Conservation (phyloP, 2,888 invertebrate species). For the Hirtodrosophila confusa region DNA sequence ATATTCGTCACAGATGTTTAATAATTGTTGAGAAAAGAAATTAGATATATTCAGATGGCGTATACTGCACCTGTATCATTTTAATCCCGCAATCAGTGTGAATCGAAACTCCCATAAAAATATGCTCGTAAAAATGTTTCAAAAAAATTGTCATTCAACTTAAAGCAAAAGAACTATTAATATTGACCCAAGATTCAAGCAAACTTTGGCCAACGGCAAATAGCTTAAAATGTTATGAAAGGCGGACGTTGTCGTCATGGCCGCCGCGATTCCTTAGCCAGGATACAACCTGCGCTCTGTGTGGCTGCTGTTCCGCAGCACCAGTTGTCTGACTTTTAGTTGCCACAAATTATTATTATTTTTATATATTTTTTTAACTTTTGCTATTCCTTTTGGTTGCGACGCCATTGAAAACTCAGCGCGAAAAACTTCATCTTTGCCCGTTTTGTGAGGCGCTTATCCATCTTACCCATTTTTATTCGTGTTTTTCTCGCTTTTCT, state of each 20-base stretch:
- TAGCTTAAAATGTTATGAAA: conserved; percentile 43
- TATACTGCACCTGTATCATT: background rate
- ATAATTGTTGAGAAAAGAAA: too few relatives aligned
- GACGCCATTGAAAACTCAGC: conserved; percentile 26
- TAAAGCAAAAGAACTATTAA: conserved; percentile 28
- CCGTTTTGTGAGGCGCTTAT: conserved; percentile 69
- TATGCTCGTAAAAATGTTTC: conserved; percentile 19
- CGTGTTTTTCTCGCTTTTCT: conserved; percentile 60
- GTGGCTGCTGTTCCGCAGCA: conserved; percentile 16
- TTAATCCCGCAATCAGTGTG: conserved; percentile 16
- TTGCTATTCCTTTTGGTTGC: conserved; percentile 34
- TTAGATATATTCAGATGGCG: too few relatives aligned
- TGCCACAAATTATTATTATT: conserved; percentile 23
- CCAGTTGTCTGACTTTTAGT: conserved; percentile 49
- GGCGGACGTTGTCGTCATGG: conserved; percentile 26
- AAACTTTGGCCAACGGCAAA: conserved; percentile 30
- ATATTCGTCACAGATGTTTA: too few relatives aligned
- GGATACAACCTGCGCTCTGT: conserved; percentile 28
- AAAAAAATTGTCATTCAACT: conserved; percentile 21
- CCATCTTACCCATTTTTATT: conserved; percentile 71
- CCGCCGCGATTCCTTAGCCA: conserved; percentile 15
- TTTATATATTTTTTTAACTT: conserved; percentile 22
- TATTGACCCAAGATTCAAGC: conserved; percentile 33
- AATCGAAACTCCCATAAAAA: conserved; percentile 15
- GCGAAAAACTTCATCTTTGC: conserved; percentile 59